Conservation (phyloP, 1,140 invertebrate genomes). For the Latrodectus geometricus region DNA sequence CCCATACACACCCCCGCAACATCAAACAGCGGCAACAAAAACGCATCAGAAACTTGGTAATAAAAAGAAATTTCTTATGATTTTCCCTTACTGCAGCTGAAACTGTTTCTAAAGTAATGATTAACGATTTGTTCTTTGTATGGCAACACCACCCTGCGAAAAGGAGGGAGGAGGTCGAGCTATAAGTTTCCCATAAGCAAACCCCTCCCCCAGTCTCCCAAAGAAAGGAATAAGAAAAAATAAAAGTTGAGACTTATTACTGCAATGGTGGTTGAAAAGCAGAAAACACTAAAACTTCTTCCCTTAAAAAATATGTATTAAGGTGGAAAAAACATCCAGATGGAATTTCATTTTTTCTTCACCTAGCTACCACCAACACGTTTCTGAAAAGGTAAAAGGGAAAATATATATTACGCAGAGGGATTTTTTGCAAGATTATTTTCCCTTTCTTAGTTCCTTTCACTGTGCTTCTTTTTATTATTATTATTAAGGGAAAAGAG, state of each 20-base stretch:
- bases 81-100: background rate
- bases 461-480: background rate
- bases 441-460: background rate
- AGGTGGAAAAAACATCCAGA: background rate
- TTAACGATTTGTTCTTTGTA: constrained; percentile 1
- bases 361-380: background rate
- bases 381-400: background rate
- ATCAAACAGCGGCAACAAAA: background rate
- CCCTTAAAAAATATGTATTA: background rate
- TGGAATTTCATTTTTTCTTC: background rate
- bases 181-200: background rate
- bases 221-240: background rate
- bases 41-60: background rate
- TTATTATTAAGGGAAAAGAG: background rate
- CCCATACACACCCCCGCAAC: background rate
- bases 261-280: background rate
- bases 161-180: background rate
- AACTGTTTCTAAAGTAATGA: background rate
- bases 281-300: background rate
- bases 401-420: background rate
- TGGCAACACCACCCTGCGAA: background rate
- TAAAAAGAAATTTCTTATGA: background rate
- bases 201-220: background rate
- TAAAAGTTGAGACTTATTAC: background rate
- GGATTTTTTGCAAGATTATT: background rate